phyloP scores from a whole-genome alignment of 1,140 invertebrate species.

The Drosophila cardini region DNA sequence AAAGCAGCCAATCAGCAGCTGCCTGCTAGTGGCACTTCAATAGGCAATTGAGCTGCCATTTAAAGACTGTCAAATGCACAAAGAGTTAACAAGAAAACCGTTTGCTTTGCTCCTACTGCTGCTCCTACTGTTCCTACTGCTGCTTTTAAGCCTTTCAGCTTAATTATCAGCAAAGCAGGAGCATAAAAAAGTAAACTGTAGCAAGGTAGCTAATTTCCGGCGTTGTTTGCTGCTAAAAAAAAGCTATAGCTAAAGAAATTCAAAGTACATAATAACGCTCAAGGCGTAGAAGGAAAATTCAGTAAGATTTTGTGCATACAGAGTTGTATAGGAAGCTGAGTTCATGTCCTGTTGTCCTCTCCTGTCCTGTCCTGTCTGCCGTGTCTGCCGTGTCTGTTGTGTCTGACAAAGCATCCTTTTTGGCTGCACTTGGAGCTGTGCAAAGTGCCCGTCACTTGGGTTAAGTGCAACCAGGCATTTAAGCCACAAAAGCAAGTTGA shows the following conservation, averaged over 20 bases:
- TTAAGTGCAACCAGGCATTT: constrained; percentile 53
- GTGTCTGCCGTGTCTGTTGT: constrained; percentile 15
- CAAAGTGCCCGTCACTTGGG: constrained; percentile 64
- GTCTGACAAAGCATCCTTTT: constrained; percentile 54
- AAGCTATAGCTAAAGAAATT: constrained; percentile 27
- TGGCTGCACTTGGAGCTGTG: constrained; percentile 59
- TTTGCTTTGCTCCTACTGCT: background rate
- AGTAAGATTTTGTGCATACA: constrained; percentile 45
- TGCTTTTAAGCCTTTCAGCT: constrained; percentile 59
- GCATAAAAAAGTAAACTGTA: constrained; percentile 21
- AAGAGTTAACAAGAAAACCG: constrained; percentile 8
- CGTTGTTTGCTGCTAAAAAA: constrained; percentile 8
- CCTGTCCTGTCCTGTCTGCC: too few species aligned
- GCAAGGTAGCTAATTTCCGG: constrained; percentile 63
- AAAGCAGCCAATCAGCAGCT: constrained; percentile 14
- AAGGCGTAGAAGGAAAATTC: constrained; percentile 12
- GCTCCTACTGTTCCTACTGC: background rate
- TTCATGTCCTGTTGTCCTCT: constrained; percentile 8
- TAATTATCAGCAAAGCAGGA: constrained; percentile 50
- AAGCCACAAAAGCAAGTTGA: constrained; percentile 24
- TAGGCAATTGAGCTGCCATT: constrained; percentile 54
- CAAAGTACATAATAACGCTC: constrained; percentile 32
- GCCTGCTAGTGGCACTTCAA: constrained; percentile 65
- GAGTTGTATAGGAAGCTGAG: background rate
- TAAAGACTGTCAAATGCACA: constrained; percentile 68